phyloP scores from a whole-genome alignment of 1,140 invertebrate genomes.

The Carposina sasakii region DNA sequence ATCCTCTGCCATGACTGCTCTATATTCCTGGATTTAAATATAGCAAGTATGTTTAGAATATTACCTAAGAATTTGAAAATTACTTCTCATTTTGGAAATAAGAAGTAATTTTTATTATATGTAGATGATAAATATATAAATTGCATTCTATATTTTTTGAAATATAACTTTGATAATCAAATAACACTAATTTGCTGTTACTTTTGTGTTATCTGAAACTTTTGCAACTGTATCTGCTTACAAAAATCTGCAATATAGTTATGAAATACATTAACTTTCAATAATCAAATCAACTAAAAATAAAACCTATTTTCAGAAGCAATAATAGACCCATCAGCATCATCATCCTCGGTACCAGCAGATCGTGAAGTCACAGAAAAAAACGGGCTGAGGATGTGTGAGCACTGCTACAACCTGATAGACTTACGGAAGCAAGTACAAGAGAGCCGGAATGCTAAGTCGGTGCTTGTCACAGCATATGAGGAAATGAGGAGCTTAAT shows the following conservation, averaged over 20 bases:
- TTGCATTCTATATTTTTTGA: too few species aligned
- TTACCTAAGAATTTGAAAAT: too few species aligned
- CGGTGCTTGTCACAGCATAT: constrained; percentile 87
- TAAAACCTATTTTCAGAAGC: constrained; percentile 67
- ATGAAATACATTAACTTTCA: too few species aligned
- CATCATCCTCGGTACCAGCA: constrained; percentile 53
- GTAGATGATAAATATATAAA: too few species aligned
- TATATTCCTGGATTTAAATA: constrained; percentile 85
- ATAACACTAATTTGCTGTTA: too few species aligned
- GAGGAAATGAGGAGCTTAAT: constrained; percentile 84
- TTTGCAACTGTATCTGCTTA: too few species aligned
- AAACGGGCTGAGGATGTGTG: constrained; percentile 83
- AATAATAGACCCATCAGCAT: constrained; percentile 73
- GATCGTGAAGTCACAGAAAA: constrained; percentile 70
- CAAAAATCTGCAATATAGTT: too few species aligned
- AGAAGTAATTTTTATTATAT: too few species aligned
- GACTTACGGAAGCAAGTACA: constrained; percentile 86
- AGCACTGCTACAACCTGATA: constrained; percentile 88
- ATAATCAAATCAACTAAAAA: too few species aligned
- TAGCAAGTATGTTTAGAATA: constrained; percentile 90
- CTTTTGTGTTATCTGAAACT: too few species aligned
- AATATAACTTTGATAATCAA: too few species aligned
- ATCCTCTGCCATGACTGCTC: constrained; percentile 97
- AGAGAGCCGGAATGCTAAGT: constrained; percentile 84
- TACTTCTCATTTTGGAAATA: too few species aligned